These are phyloP conservation scores for Cylindroiulus punctatus DNA, from an alignment of 2,888 invertebrate genomes.

Conservation along the genomic window DNA sequence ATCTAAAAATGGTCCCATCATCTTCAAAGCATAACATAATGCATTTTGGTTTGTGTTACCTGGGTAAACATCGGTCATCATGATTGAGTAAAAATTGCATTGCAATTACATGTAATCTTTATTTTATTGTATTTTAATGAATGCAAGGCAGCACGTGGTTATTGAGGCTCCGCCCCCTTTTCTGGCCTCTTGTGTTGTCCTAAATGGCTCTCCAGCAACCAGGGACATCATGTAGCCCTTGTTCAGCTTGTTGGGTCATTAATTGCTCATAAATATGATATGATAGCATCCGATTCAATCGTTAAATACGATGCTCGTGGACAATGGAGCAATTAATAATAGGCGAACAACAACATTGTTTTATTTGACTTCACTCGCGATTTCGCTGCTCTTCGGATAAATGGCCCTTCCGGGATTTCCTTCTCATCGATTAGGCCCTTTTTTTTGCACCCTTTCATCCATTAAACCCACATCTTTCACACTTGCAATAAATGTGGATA, in stretches of 20 bases:
- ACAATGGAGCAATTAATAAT: conserved; percentile 1
- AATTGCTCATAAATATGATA: not conserved
- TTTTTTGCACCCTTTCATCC: not conserved
- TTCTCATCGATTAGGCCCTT: not conserved
- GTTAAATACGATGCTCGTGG: not conserved
- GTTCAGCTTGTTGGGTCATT: not conserved
- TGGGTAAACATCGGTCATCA: too few species aligned
- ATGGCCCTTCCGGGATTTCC: not conserved
- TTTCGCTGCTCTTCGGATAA: not conserved
- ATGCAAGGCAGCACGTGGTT: too few species aligned
- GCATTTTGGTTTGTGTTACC: too few species aligned
- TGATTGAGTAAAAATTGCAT: too few species aligned
- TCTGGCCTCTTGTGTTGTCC: not conserved
- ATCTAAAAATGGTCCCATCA: too few species aligned
- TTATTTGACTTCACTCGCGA: not conserved
- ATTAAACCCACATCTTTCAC: not conserved
- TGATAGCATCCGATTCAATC: not conserved
- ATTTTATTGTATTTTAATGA: too few species aligned
- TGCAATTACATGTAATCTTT: too few species aligned
- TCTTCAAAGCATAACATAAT: too few species aligned
- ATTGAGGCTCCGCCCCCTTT: not conserved
- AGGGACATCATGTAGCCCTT: too few species aligned
- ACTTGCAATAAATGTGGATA: not conserved
- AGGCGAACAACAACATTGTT: not conserved
- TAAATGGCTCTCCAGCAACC: too few species aligned